Conservation (phyloP, 2,888 invertebrate genomes). For the Ochropleura plecta region DNA sequence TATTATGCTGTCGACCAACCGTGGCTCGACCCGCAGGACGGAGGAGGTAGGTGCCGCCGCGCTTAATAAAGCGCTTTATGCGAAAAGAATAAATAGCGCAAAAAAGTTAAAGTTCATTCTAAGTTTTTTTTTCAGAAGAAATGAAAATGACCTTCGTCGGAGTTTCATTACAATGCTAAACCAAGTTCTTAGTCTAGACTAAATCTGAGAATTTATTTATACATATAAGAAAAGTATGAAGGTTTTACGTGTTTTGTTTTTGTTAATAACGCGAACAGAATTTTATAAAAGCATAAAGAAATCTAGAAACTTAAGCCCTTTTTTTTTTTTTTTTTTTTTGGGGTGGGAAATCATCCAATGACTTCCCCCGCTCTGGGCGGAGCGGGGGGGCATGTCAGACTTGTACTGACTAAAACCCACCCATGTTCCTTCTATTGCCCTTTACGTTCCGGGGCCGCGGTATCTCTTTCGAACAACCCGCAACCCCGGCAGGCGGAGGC, state of each 20-base stretch:
- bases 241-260: conserved; percentile 34
- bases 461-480: too few relatives aligned
- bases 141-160: conserved; percentile 50
- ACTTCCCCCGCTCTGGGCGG: too few relatives aligned
- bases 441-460: too few relatives aligned
- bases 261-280: conserved; percentile 23
- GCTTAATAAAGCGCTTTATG: conserved; percentile 30
- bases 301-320: neutral
- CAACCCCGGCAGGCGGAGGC: too few relatives aligned
- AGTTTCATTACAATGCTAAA: conserved; percentile 51
- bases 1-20: neutral
- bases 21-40: neutral
- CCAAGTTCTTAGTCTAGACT: conserved; percentile 41
- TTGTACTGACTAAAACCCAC: too few relatives aligned
- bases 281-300: neutral
- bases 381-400: too few relatives aligned
- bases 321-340: too few relatives aligned
- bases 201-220: conserved; percentile 35
- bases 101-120: conserved; percentile 34
- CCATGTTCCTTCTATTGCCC: too few relatives aligned
- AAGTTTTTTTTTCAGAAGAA: conserved; percentile 34
- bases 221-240: conserved; percentile 30
- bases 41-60: conserved; percentile 17
- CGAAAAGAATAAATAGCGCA: conserved; percentile 22
- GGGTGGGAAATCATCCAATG: too few relatives aligned